A percentile compares a stretch with the other conserved stretches of the same genome.
Evolutionary conservation across 2,797 vertebrate genomes (phyloP).

Genomic region (Hydrophis major): DNA sequence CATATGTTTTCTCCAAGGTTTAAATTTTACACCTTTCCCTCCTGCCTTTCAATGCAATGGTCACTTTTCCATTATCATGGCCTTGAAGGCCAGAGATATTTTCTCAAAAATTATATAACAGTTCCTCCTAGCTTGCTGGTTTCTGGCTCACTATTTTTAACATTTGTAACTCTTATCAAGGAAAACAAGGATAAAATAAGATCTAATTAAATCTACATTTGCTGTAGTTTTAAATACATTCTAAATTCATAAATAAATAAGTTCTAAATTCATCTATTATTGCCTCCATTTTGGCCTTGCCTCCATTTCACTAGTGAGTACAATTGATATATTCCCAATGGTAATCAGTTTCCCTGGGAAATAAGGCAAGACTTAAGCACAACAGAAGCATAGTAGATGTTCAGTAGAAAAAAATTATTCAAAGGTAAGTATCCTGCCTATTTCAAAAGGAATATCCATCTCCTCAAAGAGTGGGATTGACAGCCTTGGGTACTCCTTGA

Average conservation of each 20-base stretch:
- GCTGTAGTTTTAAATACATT: background rate
- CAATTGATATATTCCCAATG: background rate
- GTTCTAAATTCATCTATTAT: background rate
- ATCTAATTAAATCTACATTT: background rate
- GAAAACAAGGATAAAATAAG: background rate
- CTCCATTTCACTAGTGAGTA: background rate
- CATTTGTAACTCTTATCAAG: background rate
- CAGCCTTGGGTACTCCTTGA: background rate
- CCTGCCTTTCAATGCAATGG: background rate
- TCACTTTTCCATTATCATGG: background rate
- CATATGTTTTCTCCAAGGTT: background rate
- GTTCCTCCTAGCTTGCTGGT: background rate
- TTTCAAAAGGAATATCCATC: background rate
- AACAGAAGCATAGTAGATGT: background rate
- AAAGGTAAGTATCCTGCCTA: background rate
- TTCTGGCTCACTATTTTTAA: background rate
- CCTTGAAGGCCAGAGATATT: background rate
- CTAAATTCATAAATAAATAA: background rate
- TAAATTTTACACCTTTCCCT: background rate
- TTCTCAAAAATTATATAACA: background rate
- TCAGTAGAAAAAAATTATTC: background rate
- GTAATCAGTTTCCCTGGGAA: background rate
- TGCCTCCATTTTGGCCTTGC: background rate
- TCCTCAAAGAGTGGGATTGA: background rate
- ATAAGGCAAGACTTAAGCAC: background rate